Evolutionary conservation across 2,113 vertebrate genomes (phyloP), one percentile per base, ranked within the genome.

Genomic region (Coturnix japonica): DNA sequence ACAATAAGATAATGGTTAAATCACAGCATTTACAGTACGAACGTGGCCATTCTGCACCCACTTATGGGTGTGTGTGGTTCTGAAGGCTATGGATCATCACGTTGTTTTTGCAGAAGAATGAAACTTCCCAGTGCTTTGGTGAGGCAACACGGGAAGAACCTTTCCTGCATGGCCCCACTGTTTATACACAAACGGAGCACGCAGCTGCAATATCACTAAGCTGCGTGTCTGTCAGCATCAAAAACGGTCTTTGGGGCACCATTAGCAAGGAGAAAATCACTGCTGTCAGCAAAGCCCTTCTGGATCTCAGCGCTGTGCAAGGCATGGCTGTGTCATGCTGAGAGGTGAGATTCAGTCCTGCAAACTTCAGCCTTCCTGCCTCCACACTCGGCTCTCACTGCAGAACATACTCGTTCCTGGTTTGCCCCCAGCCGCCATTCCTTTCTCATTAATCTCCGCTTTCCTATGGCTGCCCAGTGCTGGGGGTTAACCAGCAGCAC

Each of bases 1-100:
- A 79, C 57, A 90, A 87, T 1, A 16, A 69, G 39, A 4, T 6
- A 61, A 25, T 18, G 30, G 61, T 0, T 6, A 11, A 8, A 10
- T 22, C 51, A 43, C 1, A 0, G 56, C 35, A 12, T 13, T 75
- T 11, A 6, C 0, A 0, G 35, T 35, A 41, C 43, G 76, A 82
- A n/a, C 1, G 4, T 2, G 14, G 81, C 82, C 82, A 84, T 10
- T 20, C 37, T 20, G 51, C 10, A 7, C 87, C 37, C 79, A 66
- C 63, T n/a, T 9, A 0, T 1, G 2, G 11, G 39, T 18, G 9
- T 0, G 4, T 1, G 0, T 3, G 7, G 18, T 46, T 43, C 7
- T 33, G 43, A 47, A 35, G 28, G 56, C 9, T 44, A 11, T 0
- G 16, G 30, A 31, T 79, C 66, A 4, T n/a, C 7, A 57, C 7